Evolutionary conservation across 2,888 invertebrate species (phyloP).

Genomic region (Cosmorhoe ocellata): DNA sequence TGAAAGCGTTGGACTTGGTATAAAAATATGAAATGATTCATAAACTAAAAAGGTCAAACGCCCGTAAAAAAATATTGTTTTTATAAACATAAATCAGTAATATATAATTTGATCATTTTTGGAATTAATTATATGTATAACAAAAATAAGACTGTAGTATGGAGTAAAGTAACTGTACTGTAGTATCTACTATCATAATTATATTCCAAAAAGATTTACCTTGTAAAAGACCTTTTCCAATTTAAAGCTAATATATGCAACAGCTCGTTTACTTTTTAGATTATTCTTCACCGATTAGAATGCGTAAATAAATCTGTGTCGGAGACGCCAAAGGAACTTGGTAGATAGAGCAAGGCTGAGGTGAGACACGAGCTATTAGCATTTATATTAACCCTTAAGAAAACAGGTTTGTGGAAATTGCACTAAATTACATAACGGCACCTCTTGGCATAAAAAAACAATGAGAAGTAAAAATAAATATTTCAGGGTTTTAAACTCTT

Average conservation of each 20-base stretch:
- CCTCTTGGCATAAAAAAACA: conserved; percentile 36
- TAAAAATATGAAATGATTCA: too few species aligned
- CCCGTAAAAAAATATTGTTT: too few species aligned
- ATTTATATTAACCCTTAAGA: conserved; percentile 74
- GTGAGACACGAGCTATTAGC: conserved; percentile 57
- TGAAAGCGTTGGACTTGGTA: too few species aligned
- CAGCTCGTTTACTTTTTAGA: conserved; percentile 13
- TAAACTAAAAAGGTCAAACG: too few species aligned
- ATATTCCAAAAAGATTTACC: too few species aligned
- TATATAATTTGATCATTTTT: too few species aligned
- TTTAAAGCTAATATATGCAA: conserved; percentile 4
- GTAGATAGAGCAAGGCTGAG: conserved; percentile 33
- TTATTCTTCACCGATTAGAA: conserved; percentile 15
- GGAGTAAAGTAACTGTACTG: too few species aligned
- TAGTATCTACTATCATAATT: too few species aligned
- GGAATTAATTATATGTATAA: too few species aligned
- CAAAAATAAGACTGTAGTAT: too few species aligned
- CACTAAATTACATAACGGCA: conserved; percentile 57
- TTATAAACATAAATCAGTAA: too few species aligned
- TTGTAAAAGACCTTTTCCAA: neutral
- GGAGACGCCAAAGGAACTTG: conserved; percentile 20
- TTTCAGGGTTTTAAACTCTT: too few species aligned
- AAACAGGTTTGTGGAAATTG: conserved; percentile 60
- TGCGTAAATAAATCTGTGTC: conserved; percentile 31
- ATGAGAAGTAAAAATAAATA: neutral